A percentile compares a stretch with the other conserved stretches of the same genome.
These are phyloP conservation scores for Anthoptus insignis DNA, from an alignment of 2,888 invertebrate species.

Conservation along the genomic window DNA sequence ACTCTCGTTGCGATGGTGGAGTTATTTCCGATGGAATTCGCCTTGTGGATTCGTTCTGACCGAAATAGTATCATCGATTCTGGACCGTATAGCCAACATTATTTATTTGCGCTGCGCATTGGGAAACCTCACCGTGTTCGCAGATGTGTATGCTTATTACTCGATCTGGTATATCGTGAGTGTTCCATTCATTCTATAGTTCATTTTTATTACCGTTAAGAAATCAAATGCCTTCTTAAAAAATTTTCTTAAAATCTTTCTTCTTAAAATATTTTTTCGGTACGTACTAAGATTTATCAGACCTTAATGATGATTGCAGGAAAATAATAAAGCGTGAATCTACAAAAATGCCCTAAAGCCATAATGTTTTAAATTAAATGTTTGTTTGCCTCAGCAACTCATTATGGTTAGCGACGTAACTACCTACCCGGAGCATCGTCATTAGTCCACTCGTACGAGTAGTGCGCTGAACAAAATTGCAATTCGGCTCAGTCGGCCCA, in stretches of 20 bases:
- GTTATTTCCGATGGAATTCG: slow-evolving; percentile 83
- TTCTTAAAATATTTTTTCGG: no score
- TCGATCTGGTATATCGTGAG: slow-evolving; percentile 14
- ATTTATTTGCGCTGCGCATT: slow-evolving; percentile 29
- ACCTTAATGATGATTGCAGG: no score
- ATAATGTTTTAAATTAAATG: no score
- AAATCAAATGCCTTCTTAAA: no score
- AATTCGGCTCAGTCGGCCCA: slow-evolving; percentile 71
- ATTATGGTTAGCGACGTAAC: slow-evolving; percentile 27
- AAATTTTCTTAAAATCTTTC: no score
- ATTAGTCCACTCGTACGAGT: slow-evolving; percentile 31
- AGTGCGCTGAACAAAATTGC: slow-evolving; percentile 62
- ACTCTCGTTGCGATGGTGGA: slow-evolving; percentile 65
- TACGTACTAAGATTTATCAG: no score
- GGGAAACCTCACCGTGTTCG: slow-evolving; percentile 53
- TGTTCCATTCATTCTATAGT: slow-evolving; percentile 3
- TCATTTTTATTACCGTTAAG: no score
- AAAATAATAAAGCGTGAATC: background rate
- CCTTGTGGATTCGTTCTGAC: slow-evolving; percentile 79
- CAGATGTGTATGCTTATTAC: background rate
- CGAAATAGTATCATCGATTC: slow-evolving; percentile 74
- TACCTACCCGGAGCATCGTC: slow-evolving; percentile 12
- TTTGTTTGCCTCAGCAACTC: slow-evolving; percentile 11
- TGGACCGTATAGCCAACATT: slow-evolving; percentile 56
- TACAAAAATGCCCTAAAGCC: slow-evolving; percentile 52